Base-by-base conservation (phyloP, 2,113 vertebrate genomes). In the Falco punctatus region DNA sequence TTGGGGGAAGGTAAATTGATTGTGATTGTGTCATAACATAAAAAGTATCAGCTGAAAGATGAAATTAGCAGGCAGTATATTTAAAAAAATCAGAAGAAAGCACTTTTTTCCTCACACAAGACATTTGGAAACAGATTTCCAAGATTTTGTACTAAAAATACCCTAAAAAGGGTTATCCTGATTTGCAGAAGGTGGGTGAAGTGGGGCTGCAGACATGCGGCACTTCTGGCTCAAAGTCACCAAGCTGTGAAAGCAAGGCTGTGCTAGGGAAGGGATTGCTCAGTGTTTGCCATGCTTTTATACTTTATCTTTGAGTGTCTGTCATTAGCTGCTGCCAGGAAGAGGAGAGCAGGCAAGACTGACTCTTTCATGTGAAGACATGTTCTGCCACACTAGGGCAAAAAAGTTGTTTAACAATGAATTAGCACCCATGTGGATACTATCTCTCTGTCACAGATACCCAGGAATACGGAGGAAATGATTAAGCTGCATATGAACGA, bases 161-260 rank as follows among this genome's bases (percentile, higher is more conserved):
- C 15, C 30, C 15, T 0, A 0, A 4, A 66, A 82, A 59, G 5
- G 7, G 4, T 81, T 66, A 12, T 70, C 16, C 27, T 66, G 5
- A 19, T 70, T 70, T 55, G 22, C 15, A 52, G 35, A 57, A 32
- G 2, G 23, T 42, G 6, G 23, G 19, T 80, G 49, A 70, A 20
- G 9, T 30, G 28, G 28, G 46, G 3, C 73, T 85, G 65, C 42
- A 58, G 81, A 70, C n/a, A 28, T 22, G 16, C 48, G 44, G 49
- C 14, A 8, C 17, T 57, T 40, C 15, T 23, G 22, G 40, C 46
- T 64, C 20, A 10, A 15, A 64, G 26, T 13, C 14, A 7, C 30
- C 6, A 7, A 35, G 35, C 35, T 14, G 1, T 51, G 74, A 55
- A 88, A 55, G 55, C 52, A 6, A 8, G 11, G 27, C 46, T 1